Percentiles rank a stretch among this genome's conserved stretches.
Evolutionary conservation across 1,140 invertebrate genomes (phyloP).

Genomic region (Drosophila mojavensis): DNA sequence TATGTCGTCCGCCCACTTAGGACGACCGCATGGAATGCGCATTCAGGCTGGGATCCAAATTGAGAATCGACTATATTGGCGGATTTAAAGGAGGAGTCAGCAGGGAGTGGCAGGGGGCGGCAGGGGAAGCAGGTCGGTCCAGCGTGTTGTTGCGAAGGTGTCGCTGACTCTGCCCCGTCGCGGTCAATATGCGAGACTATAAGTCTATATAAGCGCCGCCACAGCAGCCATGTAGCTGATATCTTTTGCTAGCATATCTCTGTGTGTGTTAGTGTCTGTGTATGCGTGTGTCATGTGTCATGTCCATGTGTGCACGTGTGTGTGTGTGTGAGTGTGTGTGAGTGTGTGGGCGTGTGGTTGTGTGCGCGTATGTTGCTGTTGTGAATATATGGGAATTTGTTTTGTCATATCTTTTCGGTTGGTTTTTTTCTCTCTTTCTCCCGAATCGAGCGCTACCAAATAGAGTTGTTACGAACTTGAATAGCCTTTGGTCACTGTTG

Average conservation of each 20-base stretch:
- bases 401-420: conserved; percentile 66
- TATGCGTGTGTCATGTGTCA: conserved; percentile 37
- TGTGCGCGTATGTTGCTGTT: conserved; percentile 42
- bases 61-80: conserved; percentile 22
- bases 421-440: conserved; percentile 27
- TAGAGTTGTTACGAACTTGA: background rate
- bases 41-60: conserved; percentile 16
- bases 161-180: conserved; percentile 53
- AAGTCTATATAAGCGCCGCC: conserved; percentile 68
- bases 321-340: background rate
- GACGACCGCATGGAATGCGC: conserved; percentile 17
- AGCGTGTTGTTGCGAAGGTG: conserved; percentile 62
- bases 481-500: background rate
- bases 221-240: conserved; percentile 50
- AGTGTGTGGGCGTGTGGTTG: conserved; percentile 15
- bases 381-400: conserved; percentile 73
- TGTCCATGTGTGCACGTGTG: conserved; percentile 18
- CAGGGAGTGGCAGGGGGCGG: background rate
- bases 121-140: background rate
- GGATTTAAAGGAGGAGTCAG: background rate
- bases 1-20: conserved; percentile 5
- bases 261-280: conserved; percentile 22
- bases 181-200: conserved; percentile 76
- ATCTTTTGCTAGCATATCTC: conserved; percentile 52
- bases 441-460: conserved; percentile 29